phyloP scores from a whole-genome alignment of 1,140 invertebrate genomes.

The Dermatophagoides farinae region DNA sequence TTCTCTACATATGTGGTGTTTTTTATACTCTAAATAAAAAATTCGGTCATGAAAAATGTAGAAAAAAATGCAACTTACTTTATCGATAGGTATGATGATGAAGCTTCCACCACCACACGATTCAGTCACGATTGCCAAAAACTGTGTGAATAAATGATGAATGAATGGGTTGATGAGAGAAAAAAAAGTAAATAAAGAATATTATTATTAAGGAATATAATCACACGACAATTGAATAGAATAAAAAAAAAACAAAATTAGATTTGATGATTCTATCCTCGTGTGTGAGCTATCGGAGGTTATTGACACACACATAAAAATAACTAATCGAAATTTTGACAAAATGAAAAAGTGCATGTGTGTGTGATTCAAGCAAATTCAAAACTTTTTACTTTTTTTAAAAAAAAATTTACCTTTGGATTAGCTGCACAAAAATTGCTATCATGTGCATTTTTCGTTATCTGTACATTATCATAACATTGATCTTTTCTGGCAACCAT shows the following conservation, averaged over 20 bases:
- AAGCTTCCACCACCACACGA: conserved; percentile 83
- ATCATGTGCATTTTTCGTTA: conserved; percentile 96
- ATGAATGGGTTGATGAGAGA: too few relatives aligned
- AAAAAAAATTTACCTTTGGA: conserved; percentile 69
- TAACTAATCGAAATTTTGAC: too few relatives aligned
- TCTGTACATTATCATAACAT: conserved; percentile 95
- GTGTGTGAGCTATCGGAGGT: too few relatives aligned
- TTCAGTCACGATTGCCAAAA: conserved; percentile 65
- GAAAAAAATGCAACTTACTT: conserved; percentile 37
- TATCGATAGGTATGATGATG: conserved; percentile 64
- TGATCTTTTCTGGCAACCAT: conserved; percentile 84
- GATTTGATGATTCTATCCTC: too few relatives aligned
- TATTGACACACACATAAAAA: neutral
- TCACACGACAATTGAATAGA: neutral
- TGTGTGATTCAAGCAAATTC: too few relatives aligned
- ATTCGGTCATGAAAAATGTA: too few relatives aligned
- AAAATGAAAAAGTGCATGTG: too few relatives aligned
- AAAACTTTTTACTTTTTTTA: conserved; percentile 19
- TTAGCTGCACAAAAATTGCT: conserved; percentile 97
- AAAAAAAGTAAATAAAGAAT: conserved; percentile 57
- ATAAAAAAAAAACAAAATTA: neutral
- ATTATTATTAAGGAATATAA: conserved; percentile 31
- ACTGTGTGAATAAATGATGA: conserved; percentile 45
- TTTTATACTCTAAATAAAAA: too few relatives aligned
- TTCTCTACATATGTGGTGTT: too few relatives aligned